Evolutionary conservation across 2,797 vertebrate species (phyloP).

Genomic region (Notolabrus celidotus): DNA sequence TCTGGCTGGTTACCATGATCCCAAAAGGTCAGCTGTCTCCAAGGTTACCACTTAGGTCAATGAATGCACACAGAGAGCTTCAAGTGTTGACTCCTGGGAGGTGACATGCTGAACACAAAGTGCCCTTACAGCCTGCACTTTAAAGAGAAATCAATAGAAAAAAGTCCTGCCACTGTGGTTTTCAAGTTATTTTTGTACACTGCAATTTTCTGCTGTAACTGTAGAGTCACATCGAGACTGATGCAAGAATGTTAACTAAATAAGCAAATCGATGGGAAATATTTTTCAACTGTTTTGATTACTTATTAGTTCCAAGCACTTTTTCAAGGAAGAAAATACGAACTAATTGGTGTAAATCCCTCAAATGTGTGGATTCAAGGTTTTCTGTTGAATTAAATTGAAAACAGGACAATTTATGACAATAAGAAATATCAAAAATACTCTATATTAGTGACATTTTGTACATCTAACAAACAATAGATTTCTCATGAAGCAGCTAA

Average conservation of each 20-base stretch:
- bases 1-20: slow-evolving; percentile 34
- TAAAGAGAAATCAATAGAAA: slow-evolving; percentile 31
- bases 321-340: neutral
- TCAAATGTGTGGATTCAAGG: neutral
- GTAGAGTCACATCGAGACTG: neutral
- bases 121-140: slow-evolving; percentile 15
- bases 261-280: no score
- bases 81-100: slow-evolving; percentile 31
- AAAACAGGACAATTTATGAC: no score
- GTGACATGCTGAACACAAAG: slow-evolving; percentile 24
- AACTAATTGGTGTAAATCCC: neutral
- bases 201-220: neutral
- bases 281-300: neutral
- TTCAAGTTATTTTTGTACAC: neutral
- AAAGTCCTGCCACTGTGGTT: neutral
- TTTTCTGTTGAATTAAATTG: neutral
- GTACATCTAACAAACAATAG: neutral
- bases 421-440: no score
- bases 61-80: slow-evolving; percentile 24
- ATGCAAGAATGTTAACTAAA: neutral
- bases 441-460: neutral
- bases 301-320: neutral
- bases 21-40: slow-evolving; percentile 54
- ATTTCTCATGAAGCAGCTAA: no score
- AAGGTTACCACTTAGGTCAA: slow-evolving; percentile 59